Conservation (phyloP, 2,797 vertebrate species). For the Syndactyla subalaris region DNA sequence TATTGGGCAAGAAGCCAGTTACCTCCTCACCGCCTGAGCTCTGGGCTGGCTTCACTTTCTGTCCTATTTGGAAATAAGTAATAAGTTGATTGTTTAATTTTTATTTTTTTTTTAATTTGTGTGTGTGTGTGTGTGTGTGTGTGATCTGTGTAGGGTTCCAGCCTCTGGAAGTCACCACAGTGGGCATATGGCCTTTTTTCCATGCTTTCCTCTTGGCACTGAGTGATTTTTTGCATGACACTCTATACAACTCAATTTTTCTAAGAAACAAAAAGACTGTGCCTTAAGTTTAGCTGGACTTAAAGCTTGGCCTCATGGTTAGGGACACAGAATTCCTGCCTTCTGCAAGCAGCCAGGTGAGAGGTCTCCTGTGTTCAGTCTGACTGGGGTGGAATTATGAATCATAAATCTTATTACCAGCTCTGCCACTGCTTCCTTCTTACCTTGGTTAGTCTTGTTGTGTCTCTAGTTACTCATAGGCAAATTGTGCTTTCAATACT, state of each 20-base stretch:
- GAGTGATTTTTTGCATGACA: neutral
- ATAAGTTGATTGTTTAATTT: neutral
- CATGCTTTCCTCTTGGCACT: neutral
- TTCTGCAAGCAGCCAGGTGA: neutral
- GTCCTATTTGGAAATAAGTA: neutral
- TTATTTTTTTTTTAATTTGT: neutral
- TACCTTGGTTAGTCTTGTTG: no score
- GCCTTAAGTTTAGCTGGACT: neutral
- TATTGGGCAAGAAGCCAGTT: slow-evolving; percentile 24
- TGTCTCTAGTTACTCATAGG: neutral
- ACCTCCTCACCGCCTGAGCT: slow-evolving; percentile 8
- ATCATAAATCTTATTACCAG: neutral
- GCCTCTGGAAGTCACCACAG: neutral
- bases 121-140: no score
- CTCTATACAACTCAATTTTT: neutral
- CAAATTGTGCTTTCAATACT: neutral
- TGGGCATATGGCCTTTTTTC: neutral
- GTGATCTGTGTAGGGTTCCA: neutral
- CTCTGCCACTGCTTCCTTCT: neutral
- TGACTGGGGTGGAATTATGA: neutral
- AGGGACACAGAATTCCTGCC: neutral
- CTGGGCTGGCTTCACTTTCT: neutral
- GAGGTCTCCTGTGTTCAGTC: neutral
- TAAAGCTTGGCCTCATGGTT: neutral
- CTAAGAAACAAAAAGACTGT: neutral